A percentile compares a stretch with the other conserved stretches of the same genome.
Conservation (phyloP, 2,113 vertebrate species). For the Otolemur garnettii region DNA sequence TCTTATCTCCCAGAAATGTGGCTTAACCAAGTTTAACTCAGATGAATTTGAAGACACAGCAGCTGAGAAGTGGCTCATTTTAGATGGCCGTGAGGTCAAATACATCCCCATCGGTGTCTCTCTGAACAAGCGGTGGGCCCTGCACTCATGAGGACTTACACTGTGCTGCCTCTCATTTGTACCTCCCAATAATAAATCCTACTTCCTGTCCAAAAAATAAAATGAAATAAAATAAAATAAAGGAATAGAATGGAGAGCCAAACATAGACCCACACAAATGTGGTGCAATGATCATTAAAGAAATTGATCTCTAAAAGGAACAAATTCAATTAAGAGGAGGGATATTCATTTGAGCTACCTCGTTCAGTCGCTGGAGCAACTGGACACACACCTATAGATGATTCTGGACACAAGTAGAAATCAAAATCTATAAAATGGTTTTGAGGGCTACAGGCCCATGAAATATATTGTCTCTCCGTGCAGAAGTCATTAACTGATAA, state of each 20-base stretch:
- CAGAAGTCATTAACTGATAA: background rate
- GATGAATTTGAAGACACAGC: too few relatives aligned
- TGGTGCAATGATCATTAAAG: background rate
- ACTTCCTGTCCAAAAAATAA: too few relatives aligned
- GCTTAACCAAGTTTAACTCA: too few relatives aligned
- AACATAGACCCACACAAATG: background rate
- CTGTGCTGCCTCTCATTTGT: too few relatives aligned
- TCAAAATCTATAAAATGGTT: background rate
- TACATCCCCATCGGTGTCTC: too few relatives aligned
- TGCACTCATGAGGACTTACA: too few relatives aligned
- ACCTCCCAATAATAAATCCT: too few relatives aligned
- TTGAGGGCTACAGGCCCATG: background rate
- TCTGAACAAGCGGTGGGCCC: too few relatives aligned
- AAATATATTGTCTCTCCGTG: background rate
- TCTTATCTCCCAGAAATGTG: too few relatives aligned
- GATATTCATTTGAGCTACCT: background rate
- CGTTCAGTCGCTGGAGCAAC: background rate
- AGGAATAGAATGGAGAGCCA: background rate
- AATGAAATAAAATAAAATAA: background rate
- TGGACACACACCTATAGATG: background rate
- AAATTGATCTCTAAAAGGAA: background rate
- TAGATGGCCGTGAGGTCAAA: too few relatives aligned
- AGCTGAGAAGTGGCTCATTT: too few relatives aligned
- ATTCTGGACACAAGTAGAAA: background rate
- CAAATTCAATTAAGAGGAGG: background rate